Evolutionary conservation across 2,113 vertebrate species (phyloP).

Genomic region (Papio anubis): DNA sequence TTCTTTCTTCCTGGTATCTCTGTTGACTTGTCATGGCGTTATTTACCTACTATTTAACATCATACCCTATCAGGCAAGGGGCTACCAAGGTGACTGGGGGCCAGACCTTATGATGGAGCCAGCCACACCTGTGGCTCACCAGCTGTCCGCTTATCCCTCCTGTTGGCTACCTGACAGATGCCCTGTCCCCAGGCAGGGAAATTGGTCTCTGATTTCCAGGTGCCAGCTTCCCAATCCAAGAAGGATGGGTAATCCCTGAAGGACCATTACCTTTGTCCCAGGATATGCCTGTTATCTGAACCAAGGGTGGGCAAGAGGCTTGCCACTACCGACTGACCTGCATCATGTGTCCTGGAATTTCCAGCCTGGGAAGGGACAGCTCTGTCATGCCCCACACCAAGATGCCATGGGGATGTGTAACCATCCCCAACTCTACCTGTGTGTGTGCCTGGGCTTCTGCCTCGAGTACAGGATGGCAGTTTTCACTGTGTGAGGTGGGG

Average conservation of each 20-base stretch:
- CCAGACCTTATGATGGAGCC: background rate
- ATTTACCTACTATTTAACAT: background rate
- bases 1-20: background rate
- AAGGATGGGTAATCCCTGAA: rapidly evolving
- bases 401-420: too few species aligned
- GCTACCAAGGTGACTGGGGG: background rate
- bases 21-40: background rate
- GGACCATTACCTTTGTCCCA: too few species aligned
- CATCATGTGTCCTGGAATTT: background rate
- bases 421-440: background rate
- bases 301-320: background rate
- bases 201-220: rapidly evolving
- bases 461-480: rapidly evolving
- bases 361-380: rapidly evolving
- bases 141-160: background rate
- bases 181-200: too few species aligned
- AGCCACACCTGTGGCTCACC: rapidly evolving
- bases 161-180: too few species aligned
- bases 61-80: background rate
- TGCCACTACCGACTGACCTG: too few species aligned
- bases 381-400: rapidly evolving
- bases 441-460: rapidly evolving
- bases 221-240: rapidly evolving
- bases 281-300: background rate
- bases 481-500: background rate